A percentile compares a stretch with the other conserved stretches of the same genome.
Evolutionary conservation across 2,797 vertebrate genomes (phyloP).

Genomic region (Tolypeutes matacus): DNA sequence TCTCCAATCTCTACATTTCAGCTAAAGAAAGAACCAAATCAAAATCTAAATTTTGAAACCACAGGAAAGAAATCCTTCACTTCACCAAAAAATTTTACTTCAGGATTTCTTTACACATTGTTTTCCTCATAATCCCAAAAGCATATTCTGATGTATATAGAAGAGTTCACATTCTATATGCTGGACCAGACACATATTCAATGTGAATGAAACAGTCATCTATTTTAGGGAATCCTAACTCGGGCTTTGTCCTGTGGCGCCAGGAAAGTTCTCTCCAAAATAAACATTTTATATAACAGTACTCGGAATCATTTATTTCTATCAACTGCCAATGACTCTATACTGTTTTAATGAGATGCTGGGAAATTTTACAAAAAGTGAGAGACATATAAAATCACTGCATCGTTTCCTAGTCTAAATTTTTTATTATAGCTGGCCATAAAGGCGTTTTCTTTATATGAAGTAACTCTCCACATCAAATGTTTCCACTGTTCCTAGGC

Average conservation of each 20-base stretch:
- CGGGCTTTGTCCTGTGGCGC: neutral
- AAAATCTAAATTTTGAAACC: neutral
- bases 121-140: neutral
- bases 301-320: constrained; percentile 2
- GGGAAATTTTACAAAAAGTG: constrained; percentile 15
- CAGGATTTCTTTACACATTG: neutral
- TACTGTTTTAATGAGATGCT: neutral
- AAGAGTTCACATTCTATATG: neutral
- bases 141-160: neutral
- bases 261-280: constrained; percentile 22
- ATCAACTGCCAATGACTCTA: constrained; percentile 26
- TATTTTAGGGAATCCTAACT: neutral
- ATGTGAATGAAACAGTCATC: neutral
- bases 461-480: no score
- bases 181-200: neutral
- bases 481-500: no score
- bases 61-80: neutral
- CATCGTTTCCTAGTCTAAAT: neutral
- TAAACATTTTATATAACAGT: neutral
- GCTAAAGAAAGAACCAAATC: neutral
- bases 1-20: neutral
- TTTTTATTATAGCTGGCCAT: neutral
- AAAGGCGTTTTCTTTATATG: neutral
- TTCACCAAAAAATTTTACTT: constrained; percentile 30
- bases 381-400: neutral